Evolutionary conservation across 2,888 invertebrate species (phyloP), one percentile per base, ranked within the genome.

Genomic region (Melinopterus prodromus): DNA sequence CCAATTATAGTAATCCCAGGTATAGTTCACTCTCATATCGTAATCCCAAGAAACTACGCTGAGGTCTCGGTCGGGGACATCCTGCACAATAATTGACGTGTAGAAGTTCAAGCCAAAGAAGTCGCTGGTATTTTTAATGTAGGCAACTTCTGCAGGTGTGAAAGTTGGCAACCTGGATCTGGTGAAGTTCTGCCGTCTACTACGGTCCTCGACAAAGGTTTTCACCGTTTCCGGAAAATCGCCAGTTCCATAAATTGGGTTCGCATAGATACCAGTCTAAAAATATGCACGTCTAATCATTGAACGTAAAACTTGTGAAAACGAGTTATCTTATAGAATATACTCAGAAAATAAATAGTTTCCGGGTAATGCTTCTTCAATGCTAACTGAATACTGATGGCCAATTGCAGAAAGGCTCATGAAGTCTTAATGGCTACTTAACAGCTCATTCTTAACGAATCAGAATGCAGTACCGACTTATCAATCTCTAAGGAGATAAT

Each of bases 31-130:
- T n/a, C 71, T 26, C 36, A 38, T 69, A n/a, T 81, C 79, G 12
- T 36, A 78, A 15, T 81, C 69, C 77, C 78, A 76, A 0, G 77
- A 71, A 26, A 76, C 16, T 14, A 38, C 38, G 4, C 36, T 6
- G 3, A 70, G 37, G 6, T 77, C 77, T 9, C 12, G n/a, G 5
- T 74, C 74, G 14, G 35, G 6, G 16, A 76, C 35, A n/a, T 38
- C 69, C 15, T 74, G 35, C 6, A 74, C 74, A n/a, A 74, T 74
- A 6, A 79, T 14, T 7, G 92, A 90, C 0, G 95, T 93, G 86
- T 95, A 96, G 78, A 93, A 92, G 86, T 95, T 95, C 26, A 95
- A 86, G 0, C 94, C 95, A 78, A 95, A 90, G 87, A 94, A 95
- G 86, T 96, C 95, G 0, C 91, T 90, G 0, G 94, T 92, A 0